Evolutionary conservation across 2,888 invertebrate species (phyloP), one percentile per base, ranked within the genome.

Genomic region (Polydrusus tereticollis): DNA sequence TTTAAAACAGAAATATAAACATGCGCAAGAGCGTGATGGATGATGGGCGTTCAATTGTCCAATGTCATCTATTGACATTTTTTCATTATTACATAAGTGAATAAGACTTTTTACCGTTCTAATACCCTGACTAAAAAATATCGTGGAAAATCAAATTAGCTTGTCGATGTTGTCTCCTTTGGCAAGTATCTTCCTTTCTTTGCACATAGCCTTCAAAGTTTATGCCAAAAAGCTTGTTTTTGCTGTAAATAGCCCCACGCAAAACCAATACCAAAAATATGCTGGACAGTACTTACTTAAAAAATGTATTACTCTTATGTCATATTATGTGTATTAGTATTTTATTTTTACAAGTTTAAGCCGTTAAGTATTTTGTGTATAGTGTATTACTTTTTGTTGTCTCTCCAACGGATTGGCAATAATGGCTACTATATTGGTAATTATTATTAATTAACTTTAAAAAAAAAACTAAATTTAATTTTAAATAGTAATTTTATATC

Each of bases 261-360:
- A 16, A n/a, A 52, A 8, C 14, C 16, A 10, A 29, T 29, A 55
- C 52, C 52, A 55, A 55, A 55, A 16, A 14, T 29, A 55, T 55
- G 29, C n/a, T 2, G 52, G 52, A 29, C 52, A 55, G 52, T 55
- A 55, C 52, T 55, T 55, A 55, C 52, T 55, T 55, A 55, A 26
- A 41, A 29, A 52, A 29, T 8, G 1, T 52, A 55, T 55, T 29
- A 26, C 16, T 55, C 26, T 14, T 10, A n/a, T 50, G 50, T 50
- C n/a, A n/a, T n/a, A n/a, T n/a, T n/a, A 50, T 50, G 23, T 26
- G 5, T 55, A 55, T 55, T 29, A 52, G 16, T 55, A 55, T 55
- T 55, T 29, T 29, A 14, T 33, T 55, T 55, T 50, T 50, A 50
- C 36, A 7, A 2, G 5, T 26, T 16, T 41, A 41, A 41, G 29